phyloP scores from a whole-genome alignment of 2,888 invertebrate genomes.

The Mythimna impura region DNA sequence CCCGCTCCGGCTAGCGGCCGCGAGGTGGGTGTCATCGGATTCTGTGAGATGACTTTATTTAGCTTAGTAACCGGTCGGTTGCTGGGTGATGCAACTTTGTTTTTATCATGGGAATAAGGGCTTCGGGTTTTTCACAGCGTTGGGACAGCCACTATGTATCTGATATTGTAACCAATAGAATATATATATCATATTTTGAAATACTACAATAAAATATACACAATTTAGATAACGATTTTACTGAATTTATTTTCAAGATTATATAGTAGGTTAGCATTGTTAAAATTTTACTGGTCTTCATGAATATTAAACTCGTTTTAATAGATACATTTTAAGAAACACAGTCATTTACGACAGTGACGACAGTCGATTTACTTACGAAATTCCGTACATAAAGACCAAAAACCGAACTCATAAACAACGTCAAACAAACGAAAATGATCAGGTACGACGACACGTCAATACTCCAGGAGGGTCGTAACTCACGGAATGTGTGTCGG shows the following conservation, averaged over 20 bases:
- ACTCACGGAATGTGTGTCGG: constrained; percentile 26
- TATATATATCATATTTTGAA: background rate
- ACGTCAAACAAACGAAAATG: background rate
- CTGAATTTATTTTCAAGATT: background rate
- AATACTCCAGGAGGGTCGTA: constrained; percentile 26
- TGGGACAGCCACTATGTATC: background rate
- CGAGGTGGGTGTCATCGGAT: constrained; percentile 20
- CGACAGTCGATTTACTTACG: background rate
- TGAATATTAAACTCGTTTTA: background rate
- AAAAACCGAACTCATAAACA: constrained; percentile 3
- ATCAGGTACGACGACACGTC: constrained; percentile 19
- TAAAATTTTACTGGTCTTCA: background rate
- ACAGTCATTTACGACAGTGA: too few relatives aligned
- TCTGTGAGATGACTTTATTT: constrained; percentile 24
- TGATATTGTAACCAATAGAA: too few relatives aligned
- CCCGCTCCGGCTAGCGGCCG: constrained; percentile 1
- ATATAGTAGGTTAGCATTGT: background rate
- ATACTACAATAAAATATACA: background rate
- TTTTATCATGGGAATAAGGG: constrained; percentile 2
- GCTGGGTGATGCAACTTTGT: constrained; percentile 28
- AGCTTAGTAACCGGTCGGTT: constrained; percentile 32
- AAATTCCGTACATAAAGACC: background rate
- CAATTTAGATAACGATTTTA: too few relatives aligned
- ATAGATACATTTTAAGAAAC: background rate
- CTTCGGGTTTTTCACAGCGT: background rate